Percentiles rank a stretch among this genome's conserved stretches.
Evolutionary conservation across 2,797 vertebrate species (phyloP).

Genomic region (Ceyx erithaca): DNA sequence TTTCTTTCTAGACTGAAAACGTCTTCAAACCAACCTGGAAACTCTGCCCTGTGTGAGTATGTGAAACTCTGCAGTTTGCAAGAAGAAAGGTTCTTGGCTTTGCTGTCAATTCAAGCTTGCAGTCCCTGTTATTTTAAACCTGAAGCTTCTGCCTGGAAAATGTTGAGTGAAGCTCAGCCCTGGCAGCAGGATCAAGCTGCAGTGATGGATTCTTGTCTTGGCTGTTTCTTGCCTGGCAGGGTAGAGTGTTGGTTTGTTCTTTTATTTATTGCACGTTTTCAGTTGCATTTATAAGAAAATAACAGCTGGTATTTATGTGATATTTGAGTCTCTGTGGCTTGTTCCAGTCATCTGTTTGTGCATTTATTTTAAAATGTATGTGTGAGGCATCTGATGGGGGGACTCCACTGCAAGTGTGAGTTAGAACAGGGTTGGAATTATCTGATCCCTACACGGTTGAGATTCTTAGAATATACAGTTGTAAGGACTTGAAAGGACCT

Average conservation of each 20-base stretch:
- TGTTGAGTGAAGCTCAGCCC: not conserved
- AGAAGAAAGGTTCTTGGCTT: constrained; percentile 20
- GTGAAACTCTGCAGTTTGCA: not conserved
- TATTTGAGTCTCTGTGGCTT: constrained; percentile 24
- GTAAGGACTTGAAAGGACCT: too few relatives aligned
- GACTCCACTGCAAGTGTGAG: not conserved
- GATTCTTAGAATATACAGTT: too few relatives aligned
- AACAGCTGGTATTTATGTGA: constrained; percentile 60
- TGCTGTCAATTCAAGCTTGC: not conserved
- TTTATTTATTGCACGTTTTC: constrained; percentile 52
- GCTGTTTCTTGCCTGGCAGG: constrained; percentile 46
- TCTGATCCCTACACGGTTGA: not conserved
- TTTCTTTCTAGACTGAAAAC: not conserved
- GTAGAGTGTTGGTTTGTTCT: constrained; percentile 41
- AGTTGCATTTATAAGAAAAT: constrained; percentile 64
- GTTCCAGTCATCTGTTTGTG: constrained; percentile 41
- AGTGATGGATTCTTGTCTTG: constrained; percentile 30
- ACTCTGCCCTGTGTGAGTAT: not conserved
- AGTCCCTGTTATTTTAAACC: constrained; percentile 30
- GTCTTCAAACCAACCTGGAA: not conserved
- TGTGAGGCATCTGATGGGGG: constrained; percentile 1
- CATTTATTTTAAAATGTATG: not conserved
- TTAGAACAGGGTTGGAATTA: not conserved
- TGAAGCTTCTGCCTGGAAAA: constrained; percentile 15
- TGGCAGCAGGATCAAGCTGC: constrained; percentile 21